These are phyloP conservation scores for Drosophila histrio DNA, from an alignment of 2,888 invertebrate species.

Conservation along the genomic window DNA sequence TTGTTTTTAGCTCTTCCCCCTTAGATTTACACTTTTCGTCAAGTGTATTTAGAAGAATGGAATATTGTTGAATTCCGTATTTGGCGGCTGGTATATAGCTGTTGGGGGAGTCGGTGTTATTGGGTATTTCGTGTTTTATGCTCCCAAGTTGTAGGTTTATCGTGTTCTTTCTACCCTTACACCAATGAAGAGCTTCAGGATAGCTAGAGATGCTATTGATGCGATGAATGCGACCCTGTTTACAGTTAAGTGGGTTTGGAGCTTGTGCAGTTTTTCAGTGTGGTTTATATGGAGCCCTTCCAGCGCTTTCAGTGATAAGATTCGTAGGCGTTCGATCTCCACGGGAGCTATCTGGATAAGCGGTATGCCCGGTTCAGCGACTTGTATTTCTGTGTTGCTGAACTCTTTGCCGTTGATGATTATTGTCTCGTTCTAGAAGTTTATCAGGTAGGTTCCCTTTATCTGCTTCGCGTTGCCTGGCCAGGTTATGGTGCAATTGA, in stretches of 20 bases:
- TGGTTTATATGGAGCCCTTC: background rate
- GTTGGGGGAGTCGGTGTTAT: background rate
- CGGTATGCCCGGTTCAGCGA: background rate
- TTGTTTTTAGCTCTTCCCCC: background rate
- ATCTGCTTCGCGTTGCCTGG: background rate
- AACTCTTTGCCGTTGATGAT: background rate
- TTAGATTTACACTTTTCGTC: background rate
- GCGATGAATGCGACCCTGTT: background rate
- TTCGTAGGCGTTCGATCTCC: background rate
- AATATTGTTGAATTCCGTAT: background rate
- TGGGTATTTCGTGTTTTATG: background rate
- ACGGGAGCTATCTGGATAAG: background rate
- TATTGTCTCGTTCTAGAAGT: slow-evolving; percentile 1
- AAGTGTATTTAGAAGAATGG: background rate
- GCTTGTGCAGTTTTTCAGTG: background rate
- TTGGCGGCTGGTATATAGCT: background rate
- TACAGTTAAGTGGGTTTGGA: background rate
- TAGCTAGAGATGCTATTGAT: background rate
- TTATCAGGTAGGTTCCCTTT: background rate
- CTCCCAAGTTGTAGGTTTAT: background rate
- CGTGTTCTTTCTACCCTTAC: background rate
- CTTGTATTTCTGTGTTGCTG: background rate
- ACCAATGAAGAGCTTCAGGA: background rate
- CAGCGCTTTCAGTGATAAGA: background rate
- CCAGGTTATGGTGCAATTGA: background rate